Evolutionary conservation across 1,140 invertebrate genomes (phyloP).

Genomic region (Choristoneura fumiferana): DNA sequence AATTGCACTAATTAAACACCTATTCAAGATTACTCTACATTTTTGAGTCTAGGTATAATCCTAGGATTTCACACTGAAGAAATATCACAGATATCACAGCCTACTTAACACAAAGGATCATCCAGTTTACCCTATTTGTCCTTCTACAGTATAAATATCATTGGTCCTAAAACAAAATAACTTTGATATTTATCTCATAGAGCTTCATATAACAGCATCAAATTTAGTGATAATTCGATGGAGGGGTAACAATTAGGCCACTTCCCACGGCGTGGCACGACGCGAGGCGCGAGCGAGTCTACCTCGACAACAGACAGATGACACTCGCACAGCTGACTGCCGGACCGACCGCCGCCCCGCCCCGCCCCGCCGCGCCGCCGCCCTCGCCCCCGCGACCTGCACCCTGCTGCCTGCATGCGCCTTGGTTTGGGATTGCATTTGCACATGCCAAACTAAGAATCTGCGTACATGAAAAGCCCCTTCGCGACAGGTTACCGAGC

Average conservation of each 20-base stretch:
- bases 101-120: slow-evolving; percentile 10
- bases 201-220: slow-evolving; percentile 29
- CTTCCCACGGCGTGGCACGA: slow-evolving; percentile 63
- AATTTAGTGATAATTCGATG: slow-evolving; percentile 51
- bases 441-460: slow-evolving; percentile 20
- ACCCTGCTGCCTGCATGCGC: slow-evolving; percentile 29
- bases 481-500: not conserved
- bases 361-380: too few species aligned
- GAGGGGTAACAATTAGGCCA: slow-evolving; percentile 63
- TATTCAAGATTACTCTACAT: too few species aligned
- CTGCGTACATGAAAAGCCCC: not conserved
- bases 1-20: too few species aligned
- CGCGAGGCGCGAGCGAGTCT: slow-evolving; percentile 33
- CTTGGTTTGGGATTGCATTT: slow-evolving; percentile 45
- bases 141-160: not conserved
- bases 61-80: too few species aligned
- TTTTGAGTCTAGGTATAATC: too few species aligned
- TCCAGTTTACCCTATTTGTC: not conserved
- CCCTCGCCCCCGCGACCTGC: slow-evolving; percentile 23
- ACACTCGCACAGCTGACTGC: slow-evolving; percentile 75
- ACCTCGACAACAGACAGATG: slow-evolving; percentile 49
- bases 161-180: not conserved
- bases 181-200: slow-evolving; percentile 21
- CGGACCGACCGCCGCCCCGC: too few species aligned
- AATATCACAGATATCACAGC: not conserved